These are phyloP conservation scores for Saccostrea glomerata DNA, from an alignment of 1,140 invertebrate species.

Conservation along the genomic window DNA sequence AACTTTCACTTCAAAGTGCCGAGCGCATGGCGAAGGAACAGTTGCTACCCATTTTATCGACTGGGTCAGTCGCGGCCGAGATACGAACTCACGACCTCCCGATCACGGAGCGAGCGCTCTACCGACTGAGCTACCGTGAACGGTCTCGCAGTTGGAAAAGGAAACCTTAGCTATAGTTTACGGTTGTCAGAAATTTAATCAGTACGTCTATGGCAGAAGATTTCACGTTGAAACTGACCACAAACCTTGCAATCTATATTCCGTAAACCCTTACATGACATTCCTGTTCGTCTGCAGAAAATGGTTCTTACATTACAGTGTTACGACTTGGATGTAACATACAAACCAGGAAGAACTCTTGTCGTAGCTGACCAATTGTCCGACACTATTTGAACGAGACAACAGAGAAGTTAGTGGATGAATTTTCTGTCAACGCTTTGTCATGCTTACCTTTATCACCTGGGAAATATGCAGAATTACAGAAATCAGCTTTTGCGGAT, in stretches of 20 bases:
- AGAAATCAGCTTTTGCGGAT: not conserved
- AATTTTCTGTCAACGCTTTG: too few species aligned
- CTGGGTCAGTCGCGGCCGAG: too few species aligned
- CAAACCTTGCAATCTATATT: constrained; percentile 52
- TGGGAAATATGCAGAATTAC: not conserved
- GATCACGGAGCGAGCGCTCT: too few species aligned
- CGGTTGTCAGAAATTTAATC: constrained; percentile 52
- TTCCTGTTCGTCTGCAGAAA: constrained; percentile 61
- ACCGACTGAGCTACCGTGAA: too few species aligned
- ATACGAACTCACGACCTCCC: too few species aligned
- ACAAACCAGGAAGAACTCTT: not conserved
- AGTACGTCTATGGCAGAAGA: too few species aligned
- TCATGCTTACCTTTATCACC: constrained; percentile 12
- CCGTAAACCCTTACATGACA: constrained; percentile 37
- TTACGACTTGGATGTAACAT: too few species aligned
- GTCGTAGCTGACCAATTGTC: not conserved
- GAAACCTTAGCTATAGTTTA: constrained; percentile 48
- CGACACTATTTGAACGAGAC: constrained; percentile 5
- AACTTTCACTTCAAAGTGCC: too few species aligned
- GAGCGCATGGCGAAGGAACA: too few species aligned
- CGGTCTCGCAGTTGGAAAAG: constrained; percentile 49
- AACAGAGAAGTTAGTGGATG: not conserved
- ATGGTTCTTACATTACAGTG: constrained; percentile 64
- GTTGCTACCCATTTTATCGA: too few species aligned
- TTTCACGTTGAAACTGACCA: constrained; percentile 65